phyloP scores from a whole-genome alignment of 1,140 invertebrate species.

The Drosophila melanogaster region DNA sequence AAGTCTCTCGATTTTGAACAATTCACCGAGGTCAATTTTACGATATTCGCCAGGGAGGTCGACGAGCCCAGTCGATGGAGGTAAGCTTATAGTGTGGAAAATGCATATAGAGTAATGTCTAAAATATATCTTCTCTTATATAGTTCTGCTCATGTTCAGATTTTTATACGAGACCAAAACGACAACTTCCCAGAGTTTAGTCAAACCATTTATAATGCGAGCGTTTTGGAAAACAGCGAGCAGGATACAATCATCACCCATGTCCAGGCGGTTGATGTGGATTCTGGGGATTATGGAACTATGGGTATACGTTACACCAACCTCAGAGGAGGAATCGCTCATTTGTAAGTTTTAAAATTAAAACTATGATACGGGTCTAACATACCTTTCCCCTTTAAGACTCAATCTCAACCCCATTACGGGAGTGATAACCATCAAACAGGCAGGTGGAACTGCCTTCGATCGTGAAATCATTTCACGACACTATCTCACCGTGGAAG shows the following conservation, averaged over 20 bases:
- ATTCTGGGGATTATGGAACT: conserved; percentile 94
- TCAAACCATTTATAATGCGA: conserved; percentile 83
- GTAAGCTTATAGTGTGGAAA: conserved; percentile 16
- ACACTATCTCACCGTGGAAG: conserved; percentile 96
- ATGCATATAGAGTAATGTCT: not conserved
- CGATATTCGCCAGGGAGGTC: conserved; percentile 93
- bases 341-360: conserved; percentile 93
- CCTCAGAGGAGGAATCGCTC: conserved; percentile 90
- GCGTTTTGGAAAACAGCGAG: conserved; percentile 92
- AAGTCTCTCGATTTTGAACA: conserved; percentile 94
- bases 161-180: conserved; percentile 95
- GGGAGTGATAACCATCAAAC: conserved; percentile 93
- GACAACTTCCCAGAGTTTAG: conserved; percentile 85
- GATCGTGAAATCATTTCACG: conserved; percentile 94
- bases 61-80: conserved; percentile 85
- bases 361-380: not conserved
- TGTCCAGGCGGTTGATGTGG: conserved; percentile 92
- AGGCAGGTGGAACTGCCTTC: conserved; percentile 89
- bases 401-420: conserved; percentile 92
- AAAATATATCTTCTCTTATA: not conserved
- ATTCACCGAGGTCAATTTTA: conserved; percentile 92
- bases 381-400: conserved; percentile 84
- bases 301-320: conserved; percentile 94
- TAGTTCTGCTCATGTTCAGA: conserved; percentile 92
- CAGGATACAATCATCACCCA: conserved; percentile 92